Evolutionary conservation across 2,888 invertebrate genomes (phyloP).

Genomic region (Trachelus tabidus): DNA sequence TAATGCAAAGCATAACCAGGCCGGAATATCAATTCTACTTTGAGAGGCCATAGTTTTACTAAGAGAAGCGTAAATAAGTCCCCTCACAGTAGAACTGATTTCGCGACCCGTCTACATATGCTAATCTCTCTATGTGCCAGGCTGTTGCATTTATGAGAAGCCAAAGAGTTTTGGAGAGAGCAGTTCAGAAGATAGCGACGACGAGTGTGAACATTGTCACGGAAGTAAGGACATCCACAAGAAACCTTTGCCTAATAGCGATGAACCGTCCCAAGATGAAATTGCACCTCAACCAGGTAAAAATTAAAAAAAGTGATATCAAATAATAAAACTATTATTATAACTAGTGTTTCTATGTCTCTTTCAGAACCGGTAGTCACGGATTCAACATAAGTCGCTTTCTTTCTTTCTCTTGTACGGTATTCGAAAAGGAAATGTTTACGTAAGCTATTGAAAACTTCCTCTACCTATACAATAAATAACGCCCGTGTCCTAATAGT

Average conservation of each 20-base stretch:
- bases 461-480: background rate
- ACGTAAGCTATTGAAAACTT: background rate
- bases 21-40: no score
- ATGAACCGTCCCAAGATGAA: constrained; percentile 43
- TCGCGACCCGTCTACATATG: constrained; percentile 2
- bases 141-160: constrained; percentile 95
- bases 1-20: background rate
- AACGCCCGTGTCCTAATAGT: background rate
- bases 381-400: constrained; percentile 39
- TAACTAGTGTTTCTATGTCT: constrained; percentile 19
- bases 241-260: constrained; percentile 43
- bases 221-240: constrained; percentile 72
- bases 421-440: background rate
- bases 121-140: constrained; percentile 64
- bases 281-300: constrained; percentile 48
- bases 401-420: background rate
- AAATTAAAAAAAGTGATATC: background rate
- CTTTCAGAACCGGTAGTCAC: constrained; percentile 51
- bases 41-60: no score
- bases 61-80: no score
- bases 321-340: background rate
- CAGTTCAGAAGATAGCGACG: constrained; percentile 83
- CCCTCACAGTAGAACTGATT: background rate
- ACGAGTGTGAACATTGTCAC: constrained; percentile 89
- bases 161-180: constrained; percentile 90